A percentile compares a stretch with the other conserved stretches of the same genome.
Evolutionary conservation across 2,113 vertebrate species (phyloP).

Genomic region (Dissostichus mawsoni): DNA sequence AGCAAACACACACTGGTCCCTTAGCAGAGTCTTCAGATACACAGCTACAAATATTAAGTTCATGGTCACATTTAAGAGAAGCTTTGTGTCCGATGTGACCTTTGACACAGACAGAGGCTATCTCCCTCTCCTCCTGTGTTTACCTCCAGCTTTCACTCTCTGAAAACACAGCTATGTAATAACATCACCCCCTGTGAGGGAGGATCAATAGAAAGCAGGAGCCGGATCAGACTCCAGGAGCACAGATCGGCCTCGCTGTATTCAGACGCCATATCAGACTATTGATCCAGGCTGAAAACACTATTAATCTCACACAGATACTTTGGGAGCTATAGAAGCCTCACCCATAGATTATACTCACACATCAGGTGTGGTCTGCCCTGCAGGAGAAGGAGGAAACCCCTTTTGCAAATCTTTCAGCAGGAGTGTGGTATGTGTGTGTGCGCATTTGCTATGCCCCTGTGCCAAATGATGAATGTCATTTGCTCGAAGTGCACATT

Average conservation of each 20-base stretch:
- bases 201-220: constrained; percentile 52
- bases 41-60: neutral
- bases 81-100: constrained; percentile 10
- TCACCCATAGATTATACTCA: constrained; percentile 28
- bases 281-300: constrained; percentile 62
- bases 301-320: constrained; percentile 60
- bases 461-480: constrained; percentile 78
- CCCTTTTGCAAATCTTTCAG: constrained; percentile 26
- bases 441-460: constrained; percentile 67
- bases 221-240: constrained; percentile 52
- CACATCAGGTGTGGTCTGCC: constrained; percentile 13
- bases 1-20: neutral
- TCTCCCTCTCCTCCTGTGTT: constrained; percentile 21
- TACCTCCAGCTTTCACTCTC: constrained; percentile 11
- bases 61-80: neutral
- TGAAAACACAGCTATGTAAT: constrained; percentile 3
- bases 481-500: constrained; percentile 75
- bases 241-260: constrained; percentile 43
- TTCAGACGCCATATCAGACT: constrained; percentile 64
- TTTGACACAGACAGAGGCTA: constrained; percentile 3
- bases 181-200: constrained; percentile 20
- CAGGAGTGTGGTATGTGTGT: constrained; percentile 30
- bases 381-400: constrained; percentile 11
- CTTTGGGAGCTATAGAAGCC: constrained; percentile 39
- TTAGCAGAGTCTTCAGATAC: neutral